Conservation (phyloP, 1,140 invertebrate species). For the Heterodera schachtii region DNA sequence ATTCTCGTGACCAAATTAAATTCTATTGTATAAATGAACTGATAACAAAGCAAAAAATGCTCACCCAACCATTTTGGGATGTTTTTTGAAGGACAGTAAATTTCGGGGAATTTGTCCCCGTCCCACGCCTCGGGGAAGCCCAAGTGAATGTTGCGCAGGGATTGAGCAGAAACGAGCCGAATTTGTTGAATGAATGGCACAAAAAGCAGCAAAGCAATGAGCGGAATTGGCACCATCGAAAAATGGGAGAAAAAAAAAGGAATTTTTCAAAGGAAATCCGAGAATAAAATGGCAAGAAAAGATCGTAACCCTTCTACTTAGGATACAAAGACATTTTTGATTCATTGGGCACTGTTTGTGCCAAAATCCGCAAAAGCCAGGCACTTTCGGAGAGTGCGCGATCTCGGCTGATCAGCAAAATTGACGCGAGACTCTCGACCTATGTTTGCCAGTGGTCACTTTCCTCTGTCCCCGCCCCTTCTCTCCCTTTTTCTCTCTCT, state of each 20-base stretch:
- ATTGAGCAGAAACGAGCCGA: constrained; percentile 27
- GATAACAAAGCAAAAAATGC: neutral
- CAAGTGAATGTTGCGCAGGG: constrained; percentile 54
- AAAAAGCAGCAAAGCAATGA: constrained; percentile 29
- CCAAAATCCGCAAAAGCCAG: neutral
- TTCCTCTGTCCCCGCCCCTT: neutral
- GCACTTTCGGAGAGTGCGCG: neutral
- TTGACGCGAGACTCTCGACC: too few species aligned
- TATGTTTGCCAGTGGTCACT: too few species aligned
- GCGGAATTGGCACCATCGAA: too few species aligned
- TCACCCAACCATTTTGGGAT: constrained; percentile 62
- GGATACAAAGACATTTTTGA: too few species aligned
- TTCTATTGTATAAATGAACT: too few species aligned
- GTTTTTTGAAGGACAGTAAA: constrained; percentile 62
- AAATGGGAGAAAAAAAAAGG: neutral
- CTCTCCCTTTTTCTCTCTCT: too few species aligned
- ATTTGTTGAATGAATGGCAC: constrained; percentile 5
- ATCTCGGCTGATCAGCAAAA: too few species aligned
- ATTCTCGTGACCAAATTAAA: too few species aligned
- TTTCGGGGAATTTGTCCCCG: constrained; percentile 62
- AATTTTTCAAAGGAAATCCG: too few species aligned
- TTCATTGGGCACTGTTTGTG: too few species aligned
- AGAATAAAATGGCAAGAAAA: too few species aligned
- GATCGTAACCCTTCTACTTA: too few species aligned
- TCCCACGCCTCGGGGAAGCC: constrained; percentile 65